phyloP scores from a whole-genome alignment of 2,113 vertebrate species.

The Hippolais icterina region DNA sequence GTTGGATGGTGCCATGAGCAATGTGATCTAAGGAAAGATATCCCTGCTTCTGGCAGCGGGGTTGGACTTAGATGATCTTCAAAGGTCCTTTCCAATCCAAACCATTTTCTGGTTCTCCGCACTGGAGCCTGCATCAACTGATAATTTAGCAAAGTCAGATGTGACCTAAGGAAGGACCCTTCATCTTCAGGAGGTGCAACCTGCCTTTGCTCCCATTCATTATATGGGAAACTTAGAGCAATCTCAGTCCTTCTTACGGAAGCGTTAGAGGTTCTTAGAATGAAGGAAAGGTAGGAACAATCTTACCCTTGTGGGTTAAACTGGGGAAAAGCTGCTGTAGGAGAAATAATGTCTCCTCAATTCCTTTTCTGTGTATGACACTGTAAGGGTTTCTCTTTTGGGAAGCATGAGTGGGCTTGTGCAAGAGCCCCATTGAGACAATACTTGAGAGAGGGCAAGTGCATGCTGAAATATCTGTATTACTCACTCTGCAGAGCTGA shows the following conservation, averaged over 20 bases:
- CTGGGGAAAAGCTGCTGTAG: neutral
- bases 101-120: neutral
- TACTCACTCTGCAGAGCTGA: rapidly evolving
- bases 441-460: neutral
- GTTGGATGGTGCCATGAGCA: rapidly evolving
- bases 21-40: neutral
- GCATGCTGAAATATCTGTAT: neutral
- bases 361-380: neutral
- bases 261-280: neutral
- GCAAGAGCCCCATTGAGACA: neutral
- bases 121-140: neutral
- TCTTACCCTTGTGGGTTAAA: neutral
- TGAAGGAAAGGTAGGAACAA: neutral
- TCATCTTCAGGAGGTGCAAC: neutral
- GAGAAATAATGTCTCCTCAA: neutral
- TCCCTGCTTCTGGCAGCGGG: too few relatives aligned
- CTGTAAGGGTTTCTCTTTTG: neutral
- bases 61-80: neutral
- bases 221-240: neutral
- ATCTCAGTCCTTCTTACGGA: neutral
- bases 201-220: neutral
- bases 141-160: neutral
- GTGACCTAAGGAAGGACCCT: neutral
- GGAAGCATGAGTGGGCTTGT: neutral
- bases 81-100: neutral